Conservation (phyloP, 37 sponge, comb jelly and placozoan genomes). For the Beroe ovata region DNA sequence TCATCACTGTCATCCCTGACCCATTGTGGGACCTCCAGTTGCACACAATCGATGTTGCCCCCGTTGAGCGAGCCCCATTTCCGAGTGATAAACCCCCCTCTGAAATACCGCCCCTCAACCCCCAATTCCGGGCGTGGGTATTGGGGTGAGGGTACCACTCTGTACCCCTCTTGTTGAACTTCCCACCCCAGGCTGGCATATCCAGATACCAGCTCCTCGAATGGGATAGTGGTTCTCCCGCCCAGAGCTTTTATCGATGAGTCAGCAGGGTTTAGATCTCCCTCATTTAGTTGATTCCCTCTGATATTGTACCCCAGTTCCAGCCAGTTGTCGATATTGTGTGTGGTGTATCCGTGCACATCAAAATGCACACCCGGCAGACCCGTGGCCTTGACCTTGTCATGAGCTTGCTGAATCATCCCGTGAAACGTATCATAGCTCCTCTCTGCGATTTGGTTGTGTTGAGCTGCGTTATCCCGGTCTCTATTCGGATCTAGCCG, state of each 20-base stretch:
- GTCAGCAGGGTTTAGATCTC: neutral
- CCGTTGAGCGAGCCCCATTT: conserved; percentile 41
- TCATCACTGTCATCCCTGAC: conserved; percentile 41
- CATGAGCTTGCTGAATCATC: neutral
- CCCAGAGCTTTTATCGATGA: conserved; percentile 30
- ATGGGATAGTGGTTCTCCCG: neutral
- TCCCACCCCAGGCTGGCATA: conserved; percentile 5
- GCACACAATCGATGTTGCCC: conserved; percentile 42
- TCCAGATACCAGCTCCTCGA: neutral
- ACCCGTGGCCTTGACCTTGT: conserved; percentile 4
- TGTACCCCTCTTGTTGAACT: conserved; percentile 5
- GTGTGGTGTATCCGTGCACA: conserved; percentile 18
- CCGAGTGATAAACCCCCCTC: conserved; percentile 38
- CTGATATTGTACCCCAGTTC: conserved; percentile 45
- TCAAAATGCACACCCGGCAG: conserved; percentile 6
- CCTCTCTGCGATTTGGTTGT: neutral
- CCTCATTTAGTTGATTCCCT: neutral
- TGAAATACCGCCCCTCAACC: conserved; percentile 15
- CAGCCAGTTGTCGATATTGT: conserved; percentile 33
- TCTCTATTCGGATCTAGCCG: conserved; percentile 34
- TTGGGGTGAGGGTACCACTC: conserved; percentile 19
- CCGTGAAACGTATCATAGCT: conserved; percentile 36
- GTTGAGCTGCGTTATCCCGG: conserved; percentile 21
- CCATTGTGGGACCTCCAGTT: conserved; percentile 43
- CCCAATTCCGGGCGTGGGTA: conserved; percentile 48